These are phyloP conservation scores for Protonibea diacanthus DNA, from an alignment of 2,797 vertebrate species.

Conservation along the genomic window DNA sequence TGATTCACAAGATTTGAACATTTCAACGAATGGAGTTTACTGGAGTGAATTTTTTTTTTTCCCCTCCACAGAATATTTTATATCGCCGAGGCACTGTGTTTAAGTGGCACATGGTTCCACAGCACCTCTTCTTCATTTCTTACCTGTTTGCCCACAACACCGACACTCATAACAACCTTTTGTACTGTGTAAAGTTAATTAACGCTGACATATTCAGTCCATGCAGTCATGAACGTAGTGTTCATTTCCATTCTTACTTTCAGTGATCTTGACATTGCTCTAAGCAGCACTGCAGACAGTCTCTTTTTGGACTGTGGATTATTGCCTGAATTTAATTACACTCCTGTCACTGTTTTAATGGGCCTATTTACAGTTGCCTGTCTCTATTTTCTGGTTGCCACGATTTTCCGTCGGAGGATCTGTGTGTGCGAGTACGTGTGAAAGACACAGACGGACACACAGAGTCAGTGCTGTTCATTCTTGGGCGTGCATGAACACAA, in stretches of 20 bases:
- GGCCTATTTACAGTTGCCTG: slow-evolving; percentile 35
- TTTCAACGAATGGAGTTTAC: not conserved
- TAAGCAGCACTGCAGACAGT: slow-evolving; percentile 52
- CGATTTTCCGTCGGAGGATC: slow-evolving; percentile 4
- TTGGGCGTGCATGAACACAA: slow-evolving; percentile 29
- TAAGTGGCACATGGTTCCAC: slow-evolving; percentile 18
- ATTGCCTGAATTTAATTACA: slow-evolving; percentile 56
- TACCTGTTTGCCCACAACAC: slow-evolving; percentile 60
- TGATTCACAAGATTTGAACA: not conserved
- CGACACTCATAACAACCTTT: slow-evolving; percentile 51
- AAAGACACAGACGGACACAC: slow-evolving; percentile 23
- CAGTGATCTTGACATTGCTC: slow-evolving; percentile 70
- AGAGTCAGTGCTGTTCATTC: slow-evolving; percentile 45
- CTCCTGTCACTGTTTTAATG: slow-evolving; percentile 37
- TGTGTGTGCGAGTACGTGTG: slow-evolving; percentile 6
- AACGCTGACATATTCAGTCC: slow-evolving; percentile 71
- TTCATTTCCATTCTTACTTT: slow-evolving; percentile 65
- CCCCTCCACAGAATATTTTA: not conserved
- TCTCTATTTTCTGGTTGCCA: slow-evolving; percentile 8
- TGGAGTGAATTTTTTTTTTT: not conserved
- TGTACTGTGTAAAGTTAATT: slow-evolving; percentile 60
- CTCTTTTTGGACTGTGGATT: slow-evolving; percentile 49
- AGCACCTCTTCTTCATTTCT: slow-evolving; percentile 25
- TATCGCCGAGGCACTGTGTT: not conserved
- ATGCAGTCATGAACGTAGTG: slow-evolving; percentile 52